Evolutionary conservation across 2,797 vertebrate species (phyloP).

Genomic region (Falco cherrug): DNA sequence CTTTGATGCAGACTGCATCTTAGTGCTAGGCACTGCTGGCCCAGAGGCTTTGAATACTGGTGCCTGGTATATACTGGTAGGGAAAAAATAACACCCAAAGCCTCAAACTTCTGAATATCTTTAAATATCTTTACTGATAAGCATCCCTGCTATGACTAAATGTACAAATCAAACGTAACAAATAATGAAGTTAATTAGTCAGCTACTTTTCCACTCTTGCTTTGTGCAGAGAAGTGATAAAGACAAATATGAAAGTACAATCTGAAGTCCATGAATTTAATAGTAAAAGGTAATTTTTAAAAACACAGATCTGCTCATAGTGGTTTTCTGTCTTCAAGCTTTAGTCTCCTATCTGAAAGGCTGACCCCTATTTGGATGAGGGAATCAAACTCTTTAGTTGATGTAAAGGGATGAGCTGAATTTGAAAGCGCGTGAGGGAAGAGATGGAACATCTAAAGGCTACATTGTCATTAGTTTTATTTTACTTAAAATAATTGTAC

Average conservation of each 20-base stretch:
- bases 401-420: constrained; percentile 67
- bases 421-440: constrained; percentile 60
- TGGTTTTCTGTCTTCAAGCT: background rate
- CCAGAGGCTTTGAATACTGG: background rate
- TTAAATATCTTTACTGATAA: background rate
- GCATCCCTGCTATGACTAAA: background rate
- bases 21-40: background rate
- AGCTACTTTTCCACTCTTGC: background rate
- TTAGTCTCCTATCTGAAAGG: constrained; percentile 8
- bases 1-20: background rate
- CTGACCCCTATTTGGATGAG: background rate
- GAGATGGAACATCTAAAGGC: constrained; percentile 48
- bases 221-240: constrained; percentile 26
- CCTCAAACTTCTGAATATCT: background rate
- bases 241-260: background rate
- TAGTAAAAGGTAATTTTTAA: constrained; percentile 9
- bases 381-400: constrained; percentile 51
- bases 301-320: background rate
- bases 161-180: constrained; percentile 9
- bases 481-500: constrained; percentile 70
- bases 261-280: background rate
- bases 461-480: constrained; percentile 63
- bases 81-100: background rate
- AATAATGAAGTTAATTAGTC: constrained; percentile 7
- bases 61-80: background rate